A percentile compares a stretch with the other conserved stretches of the same genome.
These are phyloP conservation scores for Luidia sarsii DNA, from an alignment of 53 echinoderm and acorn worm species.

Conservation along the genomic window DNA sequence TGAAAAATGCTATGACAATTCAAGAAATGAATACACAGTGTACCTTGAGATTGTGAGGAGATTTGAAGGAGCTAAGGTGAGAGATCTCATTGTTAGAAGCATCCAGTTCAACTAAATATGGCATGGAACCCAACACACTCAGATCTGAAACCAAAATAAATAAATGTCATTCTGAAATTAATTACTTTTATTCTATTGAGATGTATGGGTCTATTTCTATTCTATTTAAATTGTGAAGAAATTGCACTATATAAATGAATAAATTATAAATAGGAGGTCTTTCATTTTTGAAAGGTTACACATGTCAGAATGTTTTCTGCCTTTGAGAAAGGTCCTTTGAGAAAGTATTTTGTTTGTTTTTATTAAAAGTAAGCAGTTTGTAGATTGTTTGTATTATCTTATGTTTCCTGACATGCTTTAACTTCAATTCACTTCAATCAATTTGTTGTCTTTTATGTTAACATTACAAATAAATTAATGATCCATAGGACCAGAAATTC, in stretches of 20 bases:
- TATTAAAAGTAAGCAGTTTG: too few species aligned
- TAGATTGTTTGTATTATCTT: too few species aligned
- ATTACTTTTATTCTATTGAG: neutral
- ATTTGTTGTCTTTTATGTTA: too few species aligned
- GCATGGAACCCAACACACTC: constrained; percentile 86
- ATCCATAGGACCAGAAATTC: too few species aligned
- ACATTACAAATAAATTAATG: too few species aligned
- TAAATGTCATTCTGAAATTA: neutral
- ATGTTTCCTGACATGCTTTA: too few species aligned
- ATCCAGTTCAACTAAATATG: constrained; percentile 91
- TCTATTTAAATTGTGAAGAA: neutral
- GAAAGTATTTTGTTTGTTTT: too few species aligned
- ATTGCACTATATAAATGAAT: neutral
- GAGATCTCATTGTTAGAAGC: constrained; percentile 95
- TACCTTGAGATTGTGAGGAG: constrained; percentile 91
- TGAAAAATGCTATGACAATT: too few species aligned
- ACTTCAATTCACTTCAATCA: too few species aligned
- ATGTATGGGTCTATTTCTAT: neutral
- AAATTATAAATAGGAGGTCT: neutral
- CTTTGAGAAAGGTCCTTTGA: too few species aligned
- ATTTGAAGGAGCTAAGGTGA: constrained; percentile 74
- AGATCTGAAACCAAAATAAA: constrained; percentile 61
- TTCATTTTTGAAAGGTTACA: neutral
- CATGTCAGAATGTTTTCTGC: too few species aligned
- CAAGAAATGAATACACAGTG: too few species aligned